Conservation (phyloP, 2,113 vertebrate species). For the Hipposideros armiger region DNA sequence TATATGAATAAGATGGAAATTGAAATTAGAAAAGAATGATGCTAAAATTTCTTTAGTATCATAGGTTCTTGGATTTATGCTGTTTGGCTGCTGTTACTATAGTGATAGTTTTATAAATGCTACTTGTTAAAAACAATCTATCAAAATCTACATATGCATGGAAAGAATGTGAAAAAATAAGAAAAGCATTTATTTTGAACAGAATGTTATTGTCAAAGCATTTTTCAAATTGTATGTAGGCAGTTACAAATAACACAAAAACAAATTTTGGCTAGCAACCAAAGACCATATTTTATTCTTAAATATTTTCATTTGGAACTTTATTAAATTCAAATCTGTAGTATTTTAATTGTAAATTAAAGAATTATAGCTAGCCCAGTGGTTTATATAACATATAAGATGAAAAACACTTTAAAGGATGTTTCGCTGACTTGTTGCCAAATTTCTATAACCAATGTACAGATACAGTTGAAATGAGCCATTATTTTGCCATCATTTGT, state of each 20-base stretch:
- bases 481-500: slow-evolving; percentile 18
- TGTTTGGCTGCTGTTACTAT: neutral
- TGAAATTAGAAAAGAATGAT: slow-evolving; percentile 29
- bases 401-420: slow-evolving; percentile 51
- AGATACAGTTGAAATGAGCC: slow-evolving; percentile 16
- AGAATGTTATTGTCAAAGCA: slow-evolving; percentile 54
- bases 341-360: slow-evolving; percentile 54
- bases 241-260: slow-evolving; percentile 51
- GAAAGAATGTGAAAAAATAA: slow-evolving; percentile 61
- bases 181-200: slow-evolving; percentile 54
- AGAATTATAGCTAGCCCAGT: neutral
- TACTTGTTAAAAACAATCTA: slow-evolving; percentile 9
- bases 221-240: slow-evolving; percentile 41
- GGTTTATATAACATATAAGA: neutral
- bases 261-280: slow-evolving; percentile 48
- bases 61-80: neutral
- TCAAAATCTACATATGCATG: neutral
- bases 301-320: slow-evolving; percentile 54
- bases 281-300: slow-evolving; percentile 42
- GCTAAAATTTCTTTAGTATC: neutral
- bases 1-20: slow-evolving; percentile 10
- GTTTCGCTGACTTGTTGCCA: slow-evolving; percentile 27
- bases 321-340: slow-evolving; percentile 70
- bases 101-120: slow-evolving; percentile 37
- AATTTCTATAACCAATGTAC: neutral